Conservation (phyloP, 2,888 invertebrate species). For the Aradus depressus region DNA sequence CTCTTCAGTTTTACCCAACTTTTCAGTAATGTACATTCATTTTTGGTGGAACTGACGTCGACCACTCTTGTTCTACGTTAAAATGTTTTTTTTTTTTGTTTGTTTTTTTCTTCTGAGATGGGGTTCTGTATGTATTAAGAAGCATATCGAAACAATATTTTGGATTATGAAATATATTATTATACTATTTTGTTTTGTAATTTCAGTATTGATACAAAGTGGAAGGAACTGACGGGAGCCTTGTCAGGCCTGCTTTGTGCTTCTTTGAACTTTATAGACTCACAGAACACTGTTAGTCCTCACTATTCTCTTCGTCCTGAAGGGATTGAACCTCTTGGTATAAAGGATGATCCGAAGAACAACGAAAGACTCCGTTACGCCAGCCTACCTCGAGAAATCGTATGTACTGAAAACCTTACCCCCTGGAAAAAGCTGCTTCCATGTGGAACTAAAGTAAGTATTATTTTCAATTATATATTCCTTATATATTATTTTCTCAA, state of each 20-base stretch:
- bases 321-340: conserved; percentile 43
- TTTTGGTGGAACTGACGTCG: no score
- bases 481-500: neutral
- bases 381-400: conserved; percentile 87
- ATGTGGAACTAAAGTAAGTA: conserved; percentile 65
- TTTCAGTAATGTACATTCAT: no score
- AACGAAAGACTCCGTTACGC: conserved; percentile 62
- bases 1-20: no score
- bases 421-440: conserved; percentile 97
- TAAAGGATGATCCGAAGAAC: conserved; percentile 34
- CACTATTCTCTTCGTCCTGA: conserved; percentile 69
- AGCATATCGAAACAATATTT: no score
- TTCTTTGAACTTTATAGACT: conserved; percentile 86
- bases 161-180: neutral
- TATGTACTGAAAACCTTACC: conserved; percentile 97
- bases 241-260: conserved; percentile 93
- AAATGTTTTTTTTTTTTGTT: no score
- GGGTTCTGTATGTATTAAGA: no score
- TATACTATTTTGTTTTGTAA: neutral
- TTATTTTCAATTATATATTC: conserved; percentile 8
- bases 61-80: neutral
- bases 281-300: conserved; percentile 72
- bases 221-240: conserved; percentile 80
- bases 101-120: no score
- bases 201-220: conserved; percentile 63